Percentiles rank a stretch among this genome's conserved stretches.
phyloP scores from a whole-genome alignment of 2,888 invertebrate species.

The Pedicia rivosa region DNA sequence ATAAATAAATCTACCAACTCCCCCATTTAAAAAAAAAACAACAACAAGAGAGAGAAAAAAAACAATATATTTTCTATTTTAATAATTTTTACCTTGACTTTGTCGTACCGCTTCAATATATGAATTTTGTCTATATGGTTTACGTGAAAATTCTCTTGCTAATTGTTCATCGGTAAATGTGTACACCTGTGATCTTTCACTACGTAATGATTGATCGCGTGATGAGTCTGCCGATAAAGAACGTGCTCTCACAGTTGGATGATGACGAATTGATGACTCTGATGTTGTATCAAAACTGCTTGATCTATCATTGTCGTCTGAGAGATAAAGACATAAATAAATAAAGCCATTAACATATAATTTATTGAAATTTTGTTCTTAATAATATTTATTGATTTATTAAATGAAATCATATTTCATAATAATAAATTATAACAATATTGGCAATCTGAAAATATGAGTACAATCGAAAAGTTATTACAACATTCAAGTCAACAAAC shows the following conservation, averaged over 20 bases:
- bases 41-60: not conserved
- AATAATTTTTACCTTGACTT: slow-evolving; percentile 4
- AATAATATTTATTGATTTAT: too few relatives aligned
- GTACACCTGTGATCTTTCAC: not conserved
- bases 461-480: too few relatives aligned
- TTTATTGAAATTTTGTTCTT: not conserved
- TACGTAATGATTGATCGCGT: slow-evolving; percentile 8
- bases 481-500: too few relatives aligned
- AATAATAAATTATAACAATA: too few relatives aligned
- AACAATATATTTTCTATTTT: too few relatives aligned
- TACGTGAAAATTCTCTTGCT: slow-evolving; percentile 13
- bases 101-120: slow-evolving; percentile 30
- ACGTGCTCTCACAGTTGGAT: slow-evolving; percentile 33
- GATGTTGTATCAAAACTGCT: slow-evolving; percentile 5
- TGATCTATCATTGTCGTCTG: slow-evolving; percentile 8
- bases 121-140: slow-evolving; percentile 32
- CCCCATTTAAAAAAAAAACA: not conserved
- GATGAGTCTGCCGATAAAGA: slow-evolving; percentile 16
- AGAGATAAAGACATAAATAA: not conserved
- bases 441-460: too few relatives aligned
- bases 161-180: slow-evolving; percentile 14
- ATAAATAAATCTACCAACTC: too few relatives aligned
- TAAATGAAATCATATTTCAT: too few relatives aligned
- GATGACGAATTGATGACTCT: not conserved
- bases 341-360: not conserved